Evolutionary conservation across 2,888 invertebrate genomes (phyloP), one percentile per base, ranked within the genome.

Genomic region (Nemotelus nigrinus): DNA sequence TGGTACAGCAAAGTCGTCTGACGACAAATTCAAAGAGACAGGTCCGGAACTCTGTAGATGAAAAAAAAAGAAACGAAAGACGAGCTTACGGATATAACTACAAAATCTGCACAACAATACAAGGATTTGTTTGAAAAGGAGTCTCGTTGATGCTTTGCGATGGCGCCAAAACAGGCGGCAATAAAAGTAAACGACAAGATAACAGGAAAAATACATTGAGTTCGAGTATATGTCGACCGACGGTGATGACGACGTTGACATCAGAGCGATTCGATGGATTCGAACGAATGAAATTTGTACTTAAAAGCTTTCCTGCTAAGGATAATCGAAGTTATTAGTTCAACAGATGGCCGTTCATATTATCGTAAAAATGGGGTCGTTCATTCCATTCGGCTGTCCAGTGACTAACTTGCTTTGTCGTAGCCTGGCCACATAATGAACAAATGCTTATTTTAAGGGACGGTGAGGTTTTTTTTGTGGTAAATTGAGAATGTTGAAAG

Each of bases 101-200:
- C 10, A 10, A 2, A 57, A 3, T 57, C 3, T 57, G 10, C 8
- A 8, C 25, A 57, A 57, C 57, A 57, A 57, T 57, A 25, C 25
- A 25, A 25, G 25, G 25, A 25, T 25, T 25, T 25, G 25, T 25
- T 25, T 25, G 25, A 25, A 25, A 25, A 25, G 25, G 25, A 25
- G 25, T 25, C 25, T 25, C 25, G 25, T 47, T 44, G 72, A 72
- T 72, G 60, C 8, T 47, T 58, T 58, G 58, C 72, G 44, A 41
- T 44, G 72, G 72, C 72, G 72, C 72, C 72, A 58, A 72, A 72
- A 72, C 44, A 72, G 72, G 72, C 72, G 72, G 58, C 72, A 58
- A n/a, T 57, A 57, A 58, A 58, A 58, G 25, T 70, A 72, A 58
- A 58, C 72, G 45, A 57, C 47, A 43, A 8, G 48, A 48, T n/a